Base-by-base conservation (phyloP, 2,888 invertebrate species). In the Drosophila mimica region DNA sequence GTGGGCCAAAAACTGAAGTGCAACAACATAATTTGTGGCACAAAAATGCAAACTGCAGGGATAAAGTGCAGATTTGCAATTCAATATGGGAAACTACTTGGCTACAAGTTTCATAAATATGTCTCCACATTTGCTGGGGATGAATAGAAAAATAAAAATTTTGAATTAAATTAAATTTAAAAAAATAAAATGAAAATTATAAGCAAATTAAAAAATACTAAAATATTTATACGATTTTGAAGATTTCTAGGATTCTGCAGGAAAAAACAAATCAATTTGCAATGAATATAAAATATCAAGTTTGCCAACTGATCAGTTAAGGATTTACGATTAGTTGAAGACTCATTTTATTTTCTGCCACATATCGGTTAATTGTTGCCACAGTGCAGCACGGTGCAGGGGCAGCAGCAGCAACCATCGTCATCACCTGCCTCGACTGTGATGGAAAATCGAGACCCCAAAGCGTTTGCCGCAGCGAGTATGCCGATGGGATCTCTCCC, bases 401-500 rank as follows among this genome's bases (percentile, higher is more conserved):
- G 30, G 40, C 30, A 57, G 8, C 40, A 31, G 20, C 31, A 40
- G 25, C 15, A 15, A 38, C 11, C 56, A 40, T 57, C 57, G 31
- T 31, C 43, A 57, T 31, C 57, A 43, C 30, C 57, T 57, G 43
- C 31, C 57, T 20, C 31, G 40, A 17, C 15, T 15, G n/a, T 56
- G 30, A 40, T 40, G 30, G 30, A 40, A 57, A 40, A 40, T 57
- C 15, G 30, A 30, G 57, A 57, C 30, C 57, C 57, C 57, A 57
- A 40, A 57, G 57, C 31, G 20, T 30, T 30, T 43, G 57, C 57
- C 57, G 9, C 57, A 57, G 30, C 40, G 57, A 43, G 31, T 7
- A 30, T 57, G 40, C 57, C 57, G 31, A 57, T 57, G 57, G 57
- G 57, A 57, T 43, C 40, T 20, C n/a, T 13, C 2, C 28, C 30